A percentile compares a stretch with the other conserved stretches of the same genome.
Evolutionary conservation across 2,888 invertebrate genomes (phyloP).

Genomic region (Aelia acuminata): DNA sequence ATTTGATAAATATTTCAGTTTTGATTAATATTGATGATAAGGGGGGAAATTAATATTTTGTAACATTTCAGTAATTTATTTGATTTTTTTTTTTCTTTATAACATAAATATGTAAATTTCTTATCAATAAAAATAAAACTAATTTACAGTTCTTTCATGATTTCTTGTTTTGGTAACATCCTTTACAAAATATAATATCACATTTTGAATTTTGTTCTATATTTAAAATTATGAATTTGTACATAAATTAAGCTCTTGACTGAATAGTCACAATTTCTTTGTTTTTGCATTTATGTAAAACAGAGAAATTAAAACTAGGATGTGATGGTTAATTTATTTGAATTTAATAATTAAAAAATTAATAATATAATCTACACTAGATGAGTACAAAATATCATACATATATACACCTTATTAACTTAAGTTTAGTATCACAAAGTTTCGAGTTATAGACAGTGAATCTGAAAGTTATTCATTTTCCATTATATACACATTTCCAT

Average conservation of each 20-base stretch:
- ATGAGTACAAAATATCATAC: constrained; percentile 37
- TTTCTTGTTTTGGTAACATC: constrained; percentile 27
- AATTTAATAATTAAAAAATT: background rate
- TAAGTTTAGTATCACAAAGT: constrained; percentile 50
- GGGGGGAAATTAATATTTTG: background rate
- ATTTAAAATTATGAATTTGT: constrained; percentile 40
- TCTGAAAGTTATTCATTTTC: background rate
- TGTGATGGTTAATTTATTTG: background rate
- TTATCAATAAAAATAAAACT: constrained; percentile 43
- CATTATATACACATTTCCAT: background rate
- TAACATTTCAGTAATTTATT: background rate
- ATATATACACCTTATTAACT: constrained; percentile 24
- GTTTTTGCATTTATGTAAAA: background rate
- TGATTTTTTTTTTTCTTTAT: background rate
- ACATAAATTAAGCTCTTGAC: constrained; percentile 37
- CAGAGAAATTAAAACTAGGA: background rate
- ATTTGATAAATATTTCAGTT: background rate
- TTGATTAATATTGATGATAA: background rate
- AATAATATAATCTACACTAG: background rate
- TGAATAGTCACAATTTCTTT: background rate
- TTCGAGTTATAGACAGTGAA: background rate
- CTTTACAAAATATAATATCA: constrained; percentile 46
- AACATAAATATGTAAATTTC: constrained; percentile 8
- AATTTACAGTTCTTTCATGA: background rate
- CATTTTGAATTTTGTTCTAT: constrained; percentile 9